phyloP scores from a whole-genome alignment of 2,888 invertebrate species.

The Aporophyla nigra region DNA sequence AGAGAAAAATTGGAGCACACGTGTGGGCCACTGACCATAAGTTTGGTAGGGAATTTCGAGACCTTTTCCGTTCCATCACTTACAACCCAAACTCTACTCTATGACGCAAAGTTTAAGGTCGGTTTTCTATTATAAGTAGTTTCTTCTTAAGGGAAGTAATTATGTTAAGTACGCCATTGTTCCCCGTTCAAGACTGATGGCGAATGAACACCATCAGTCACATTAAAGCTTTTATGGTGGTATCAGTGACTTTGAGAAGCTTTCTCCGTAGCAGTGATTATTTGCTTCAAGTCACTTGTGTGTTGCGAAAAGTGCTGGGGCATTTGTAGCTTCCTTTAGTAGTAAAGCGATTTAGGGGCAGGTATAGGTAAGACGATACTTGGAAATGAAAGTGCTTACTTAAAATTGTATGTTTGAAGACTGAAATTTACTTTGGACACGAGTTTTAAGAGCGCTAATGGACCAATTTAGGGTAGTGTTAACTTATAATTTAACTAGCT shows the following conservation, averaged over 20 bases:
- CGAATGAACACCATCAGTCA: slow-evolving; percentile 66
- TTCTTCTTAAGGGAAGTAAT: slow-evolving; percentile 60
- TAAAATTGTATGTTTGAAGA: neutral
- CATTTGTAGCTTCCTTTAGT: slow-evolving; percentile 1
- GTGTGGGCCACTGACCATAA: slow-evolving; percentile 65
- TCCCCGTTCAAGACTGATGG: slow-evolving; percentile 63
- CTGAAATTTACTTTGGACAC: neutral
- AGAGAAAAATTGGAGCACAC: slow-evolving; percentile 65
- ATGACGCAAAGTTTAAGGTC: rapidly evolving
- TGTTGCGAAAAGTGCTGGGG: slow-evolving; percentile 29
- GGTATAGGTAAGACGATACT: neutral
- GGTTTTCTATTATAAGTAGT: slow-evolving; percentile 15
- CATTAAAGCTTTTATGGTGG: slow-evolving; percentile 65
- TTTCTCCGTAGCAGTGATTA: slow-evolving; percentile 57
- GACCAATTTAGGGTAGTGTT: neutral
- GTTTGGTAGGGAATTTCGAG: slow-evolving; percentile 49
- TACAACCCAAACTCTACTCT: slow-evolving; percentile 35
- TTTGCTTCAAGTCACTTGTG: slow-evolving; percentile 49
- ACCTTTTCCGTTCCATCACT: slow-evolving; percentile 35
- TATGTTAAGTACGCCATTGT: slow-evolving; percentile 69
- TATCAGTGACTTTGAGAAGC: slow-evolving; percentile 62
- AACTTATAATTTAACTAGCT: neutral
- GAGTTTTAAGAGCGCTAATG: neutral
- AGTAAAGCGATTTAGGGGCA: slow-evolving; percentile 5
- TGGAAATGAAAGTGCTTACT: neutral